Conservation (phyloP, 1,140 invertebrate genomes). For the Batillaria attramentaria region DNA sequence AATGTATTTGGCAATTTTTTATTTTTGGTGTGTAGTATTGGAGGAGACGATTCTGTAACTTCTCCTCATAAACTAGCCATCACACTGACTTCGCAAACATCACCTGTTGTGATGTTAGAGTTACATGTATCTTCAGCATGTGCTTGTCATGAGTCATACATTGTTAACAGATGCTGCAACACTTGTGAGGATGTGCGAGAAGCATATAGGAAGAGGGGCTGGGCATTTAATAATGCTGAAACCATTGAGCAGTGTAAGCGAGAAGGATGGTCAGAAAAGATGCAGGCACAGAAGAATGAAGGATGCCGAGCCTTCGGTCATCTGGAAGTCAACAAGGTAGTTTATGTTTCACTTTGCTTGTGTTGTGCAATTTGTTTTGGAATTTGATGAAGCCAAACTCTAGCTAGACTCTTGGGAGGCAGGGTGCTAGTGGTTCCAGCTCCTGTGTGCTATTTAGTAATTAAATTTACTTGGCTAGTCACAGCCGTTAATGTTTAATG, state of each 20-base stretch:
- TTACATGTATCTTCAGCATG: neutral
- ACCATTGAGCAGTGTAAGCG: constrained; percentile 93
- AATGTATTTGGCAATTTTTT: too few relatives aligned
- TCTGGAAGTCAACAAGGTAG: constrained; percentile 95
- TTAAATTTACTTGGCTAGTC: too few relatives aligned
- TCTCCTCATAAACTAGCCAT: too few relatives aligned
- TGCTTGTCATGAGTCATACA: neutral
- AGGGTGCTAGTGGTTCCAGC: neutral
- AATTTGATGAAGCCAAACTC: too few relatives aligned
- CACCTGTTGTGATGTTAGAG: too few relatives aligned
- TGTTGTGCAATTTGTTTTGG: too few relatives aligned
- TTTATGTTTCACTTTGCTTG: too few relatives aligned
- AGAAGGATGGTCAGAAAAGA: constrained; percentile 80
- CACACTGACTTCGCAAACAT: too few relatives aligned
- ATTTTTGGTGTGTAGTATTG: neutral
- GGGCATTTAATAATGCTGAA: constrained; percentile 85
- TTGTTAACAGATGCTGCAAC: constrained; percentile 86
- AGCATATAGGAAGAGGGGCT: constrained; percentile 90
- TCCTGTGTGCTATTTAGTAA: too few relatives aligned
- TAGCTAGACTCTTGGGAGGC: neutral
- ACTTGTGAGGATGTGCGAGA: constrained; percentile 96
- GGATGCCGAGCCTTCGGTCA: constrained; percentile 91
- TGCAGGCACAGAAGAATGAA: constrained; percentile 76
- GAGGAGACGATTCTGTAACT: neutral
- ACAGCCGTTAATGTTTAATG: too few relatives aligned